Conservation (phyloP, 92 coral and sea anemone genomes). For the Porites lobata region DNA sequence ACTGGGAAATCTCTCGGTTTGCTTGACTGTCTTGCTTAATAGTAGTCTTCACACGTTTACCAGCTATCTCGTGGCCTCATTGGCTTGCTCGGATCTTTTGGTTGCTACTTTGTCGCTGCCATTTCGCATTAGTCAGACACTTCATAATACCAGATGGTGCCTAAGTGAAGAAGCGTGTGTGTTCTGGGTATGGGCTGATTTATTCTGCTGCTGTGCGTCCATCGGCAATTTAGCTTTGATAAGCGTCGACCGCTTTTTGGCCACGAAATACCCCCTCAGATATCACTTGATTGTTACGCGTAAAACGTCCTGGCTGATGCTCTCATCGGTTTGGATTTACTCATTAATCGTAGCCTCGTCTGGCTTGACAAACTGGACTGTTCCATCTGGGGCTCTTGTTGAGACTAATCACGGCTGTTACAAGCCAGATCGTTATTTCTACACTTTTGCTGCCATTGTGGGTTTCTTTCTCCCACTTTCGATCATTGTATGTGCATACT, state of each 20-base stretch:
- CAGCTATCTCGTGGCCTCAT: conserved; percentile 81
- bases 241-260: conserved; percentile 83
- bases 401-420: conserved; percentile 74
- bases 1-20: conserved; percentile 76
- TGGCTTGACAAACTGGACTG: conserved; percentile 89
- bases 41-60: conserved; percentile 81
- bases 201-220: conserved; percentile 83
- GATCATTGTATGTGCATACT: conserved; percentile 78
- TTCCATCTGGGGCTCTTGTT: conserved; percentile 53
- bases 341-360: conserved; percentile 77
- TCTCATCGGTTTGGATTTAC: conserved; percentile 81
- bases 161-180: conserved; percentile 68
- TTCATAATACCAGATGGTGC: conserved; percentile 78
- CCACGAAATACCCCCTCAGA: conserved; percentile 83
- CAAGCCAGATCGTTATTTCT: conserved; percentile 84
- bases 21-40: conserved; percentile 73
- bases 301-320: conserved; percentile 70
- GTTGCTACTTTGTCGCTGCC: conserved; percentile 81
- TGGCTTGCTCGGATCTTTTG: conserved; percentile 82
- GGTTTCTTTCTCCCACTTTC: conserved; percentile 89
- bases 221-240: conserved; percentile 84
- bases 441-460: conserved; percentile 78
- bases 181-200: conserved; percentile 84
- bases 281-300: conserved; percentile 77
- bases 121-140: conserved; percentile 81